phyloP scores from a whole-genome alignment of 1,140 invertebrate species.

The Pseudomyrmex pallidus region DNA sequence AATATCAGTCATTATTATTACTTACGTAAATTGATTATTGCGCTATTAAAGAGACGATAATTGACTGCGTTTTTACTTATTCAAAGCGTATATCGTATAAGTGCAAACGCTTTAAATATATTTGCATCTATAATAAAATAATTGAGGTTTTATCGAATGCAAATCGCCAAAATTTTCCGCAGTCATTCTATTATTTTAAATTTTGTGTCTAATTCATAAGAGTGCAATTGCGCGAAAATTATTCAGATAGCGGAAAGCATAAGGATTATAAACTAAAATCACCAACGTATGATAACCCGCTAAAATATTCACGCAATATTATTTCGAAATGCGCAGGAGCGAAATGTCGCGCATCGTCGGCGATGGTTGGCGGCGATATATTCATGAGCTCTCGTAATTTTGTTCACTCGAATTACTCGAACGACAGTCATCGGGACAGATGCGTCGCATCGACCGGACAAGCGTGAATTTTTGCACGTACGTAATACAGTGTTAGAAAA shows the following conservation, averaged over 20 bases:
- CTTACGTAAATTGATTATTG: neutral
- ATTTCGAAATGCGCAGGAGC: slow-evolving; percentile 40
- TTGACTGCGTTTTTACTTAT: neutral
- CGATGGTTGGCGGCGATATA: slow-evolving; percentile 34
- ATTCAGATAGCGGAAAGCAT: slow-evolving; percentile 12
- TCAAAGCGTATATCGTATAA: neutral
- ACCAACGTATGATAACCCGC: slow-evolving; percentile 13
- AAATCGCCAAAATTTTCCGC: slow-evolving; percentile 6
- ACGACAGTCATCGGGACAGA: slow-evolving; percentile 27
- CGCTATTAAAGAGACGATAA: neutral
- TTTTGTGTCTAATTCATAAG: slow-evolving; percentile 17
- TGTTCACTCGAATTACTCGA: slow-evolving; percentile 49
- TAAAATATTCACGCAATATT: slow-evolving; percentile 59
- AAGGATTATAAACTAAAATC: slow-evolving; percentile 51
- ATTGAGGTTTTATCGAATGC: neutral
- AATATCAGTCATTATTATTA: neutral
- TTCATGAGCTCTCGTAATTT: slow-evolving; percentile 54
- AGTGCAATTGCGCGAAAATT: slow-evolving; percentile 13
- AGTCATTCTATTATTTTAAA: neutral
- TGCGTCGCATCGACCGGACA: slow-evolving; percentile 38
- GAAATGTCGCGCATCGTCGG: slow-evolving; percentile 38
- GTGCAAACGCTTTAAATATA: neutral
- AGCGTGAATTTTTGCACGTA: slow-evolving; percentile 44
- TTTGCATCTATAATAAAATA: neutral
- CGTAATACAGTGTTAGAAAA: neutral